Conservation (phyloP, 1,140 invertebrate genomes). For the Reticulitermes speratus region DNA sequence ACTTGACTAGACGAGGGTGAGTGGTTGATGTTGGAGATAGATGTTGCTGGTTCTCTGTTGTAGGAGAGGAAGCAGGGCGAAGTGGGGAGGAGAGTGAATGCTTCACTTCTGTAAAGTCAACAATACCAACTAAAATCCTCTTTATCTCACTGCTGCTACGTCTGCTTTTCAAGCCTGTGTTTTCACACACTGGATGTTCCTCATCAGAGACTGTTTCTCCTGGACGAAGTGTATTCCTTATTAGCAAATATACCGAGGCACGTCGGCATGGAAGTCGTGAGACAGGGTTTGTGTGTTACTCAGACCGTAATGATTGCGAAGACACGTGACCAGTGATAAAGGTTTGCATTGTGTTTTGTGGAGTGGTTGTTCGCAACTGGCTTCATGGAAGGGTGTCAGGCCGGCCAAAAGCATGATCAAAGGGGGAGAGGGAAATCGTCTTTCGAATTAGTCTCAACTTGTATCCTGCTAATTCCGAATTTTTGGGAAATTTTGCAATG, state of each 20-base stretch:
- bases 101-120: slow-evolving; percentile 27
- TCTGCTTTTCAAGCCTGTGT: slow-evolving; percentile 3
- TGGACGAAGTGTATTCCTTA: background rate
- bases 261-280: too few relatives aligned
- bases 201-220: background rate
- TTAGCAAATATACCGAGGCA: background rate
- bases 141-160: background rate
- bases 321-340: too few relatives aligned
- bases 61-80: background rate
- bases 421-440: too few relatives aligned
- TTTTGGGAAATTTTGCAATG: too few relatives aligned
- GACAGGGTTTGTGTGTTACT: too few relatives aligned
- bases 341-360: too few relatives aligned
- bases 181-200: background rate
- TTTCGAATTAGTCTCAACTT: too few relatives aligned
- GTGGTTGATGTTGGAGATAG: background rate
- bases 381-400: too few relatives aligned
- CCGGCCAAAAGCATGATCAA: too few relatives aligned
- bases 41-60: background rate
- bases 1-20: slow-evolving; percentile 5
- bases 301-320: too few relatives aligned
- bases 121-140: slow-evolving; percentile 26
- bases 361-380: too few relatives aligned
- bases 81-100: background rate
- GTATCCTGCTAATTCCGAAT: too few relatives aligned